Evolutionary conservation across 2,888 invertebrate species (phyloP), one percentile per base, ranked within the genome.

Genomic region (Boloria selene): DNA sequence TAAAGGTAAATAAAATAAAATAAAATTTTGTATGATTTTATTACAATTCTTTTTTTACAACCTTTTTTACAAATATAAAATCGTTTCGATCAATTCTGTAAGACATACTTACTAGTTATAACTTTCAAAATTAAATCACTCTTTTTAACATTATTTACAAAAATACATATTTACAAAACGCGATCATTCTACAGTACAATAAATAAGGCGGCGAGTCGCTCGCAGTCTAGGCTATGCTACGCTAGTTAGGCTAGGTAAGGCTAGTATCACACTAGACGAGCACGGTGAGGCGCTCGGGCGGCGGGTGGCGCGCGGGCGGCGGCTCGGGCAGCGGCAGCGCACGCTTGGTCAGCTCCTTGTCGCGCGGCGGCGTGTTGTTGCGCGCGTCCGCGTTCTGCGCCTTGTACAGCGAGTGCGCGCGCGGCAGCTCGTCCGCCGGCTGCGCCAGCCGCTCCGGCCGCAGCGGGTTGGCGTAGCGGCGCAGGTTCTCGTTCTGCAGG

Each of bases 401-500:
- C 90, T 97, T 97, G 88, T 96, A 96, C 71, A 96, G 92, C 84
- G 95, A 90, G 75, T 95, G 93, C 86, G 95, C 90, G 86, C 93
- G 84, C 71, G 77, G 93, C 85, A 80, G 88, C 76, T 77, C 94
- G 71, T 93, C 94, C 74, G 60, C 88, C 31, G 31, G 31, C 10
- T 10, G 31, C 31, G 7, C 31, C 31, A 10, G n/a, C n/a, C n/a
- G n/a, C n/a, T n/a, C 77, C 70, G 93, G 94, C 79, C 96, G 96
- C 66, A 97, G 88, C 4, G 96, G 96, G 87, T 97, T 97, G 54
- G 95, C 95, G 86, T 96, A 96, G 72, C 97, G 94, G 61, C 97
- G 93, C 67, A 98, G 92, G 82, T 97, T 97, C 86, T 98, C 97
- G 84, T 97, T 97, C 87, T 98, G 97, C 67, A 97, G 87, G 85